Base-by-base conservation (phyloP, 1,140 invertebrate species). In the Elysia chlorotica region DNA sequence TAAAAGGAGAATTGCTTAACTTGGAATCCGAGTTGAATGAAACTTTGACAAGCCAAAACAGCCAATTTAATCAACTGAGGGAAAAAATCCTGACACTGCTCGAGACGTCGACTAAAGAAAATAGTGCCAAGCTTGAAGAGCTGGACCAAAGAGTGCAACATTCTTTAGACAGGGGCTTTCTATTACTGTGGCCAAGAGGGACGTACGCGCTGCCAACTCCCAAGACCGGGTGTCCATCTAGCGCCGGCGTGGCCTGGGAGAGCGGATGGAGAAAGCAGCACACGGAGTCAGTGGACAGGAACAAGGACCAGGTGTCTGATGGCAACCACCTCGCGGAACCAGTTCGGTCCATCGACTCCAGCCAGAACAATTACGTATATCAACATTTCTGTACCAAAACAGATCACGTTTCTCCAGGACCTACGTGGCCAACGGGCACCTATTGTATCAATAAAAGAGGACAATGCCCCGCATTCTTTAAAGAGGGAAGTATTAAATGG, bases 311-410 rank as follows among this genome's bases (percentile, higher is more conserved):
- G 5, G 35, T 69, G 14, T 69, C 67, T 3, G 19, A 31, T 3
- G 19, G n/a, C 5, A 35, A n/a, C 19, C 53, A 69, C n/a, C 35
- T 69, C 14, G 5, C 23, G 35, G 10, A 28, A 21, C 67, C 67
- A 23, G 37, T 36, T n/a, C 31, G 23, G n/a, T n/a, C n/a, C n/a
- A 35, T 37, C 17, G 59, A 56, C 30, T 53, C 31, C 33, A 56
- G 25, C 2, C 36, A 2, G 1, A 25, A 69, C 19, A 69, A 69
- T 28, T 69, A 54, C 28, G 35, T 59, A 35, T 59, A 57, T 21
- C 53, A 69, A 36, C 67, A 69, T 53, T 69, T 69, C 54, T 69
- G 67, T 36, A 56, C 59, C 5, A 54, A 38, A 2, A 61, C 31
- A 2, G 21, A 4, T 2, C 53, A 25, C 31, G n/a, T 14, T n/a